phyloP scores from a whole-genome alignment of 2,797 vertebrate species.

The Fratercula arctica region DNA sequence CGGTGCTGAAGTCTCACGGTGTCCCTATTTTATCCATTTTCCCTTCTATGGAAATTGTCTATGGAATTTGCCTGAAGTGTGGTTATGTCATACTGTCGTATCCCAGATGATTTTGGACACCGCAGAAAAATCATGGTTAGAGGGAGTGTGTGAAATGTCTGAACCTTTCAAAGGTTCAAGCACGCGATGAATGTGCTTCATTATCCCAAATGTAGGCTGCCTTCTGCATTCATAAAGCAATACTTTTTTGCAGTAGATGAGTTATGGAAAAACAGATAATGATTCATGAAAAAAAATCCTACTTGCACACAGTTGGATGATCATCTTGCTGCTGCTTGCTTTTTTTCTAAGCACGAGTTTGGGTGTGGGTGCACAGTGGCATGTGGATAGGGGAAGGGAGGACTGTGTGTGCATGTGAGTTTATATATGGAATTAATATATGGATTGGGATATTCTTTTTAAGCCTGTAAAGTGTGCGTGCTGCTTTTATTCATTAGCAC shows the following conservation, averaged over 20 bases:
- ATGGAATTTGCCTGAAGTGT: neutral
- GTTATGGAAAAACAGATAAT: slow-evolving; percentile 64
- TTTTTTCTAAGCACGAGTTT: slow-evolving; percentile 48
- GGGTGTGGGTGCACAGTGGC: slow-evolving; percentile 44
- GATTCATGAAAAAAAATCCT: slow-evolving; percentile 48
- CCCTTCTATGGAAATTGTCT: slow-evolving; percentile 8
- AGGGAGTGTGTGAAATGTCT: slow-evolving; percentile 5
- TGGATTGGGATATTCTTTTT: slow-evolving; percentile 73
- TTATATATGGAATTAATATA: slow-evolving; percentile 71
- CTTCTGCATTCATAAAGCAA: slow-evolving; percentile 52
- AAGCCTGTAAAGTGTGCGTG: slow-evolving; percentile 66
- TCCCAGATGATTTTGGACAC: neutral
- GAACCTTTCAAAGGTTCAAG: slow-evolving; percentile 25
- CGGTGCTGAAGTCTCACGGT: neutral
- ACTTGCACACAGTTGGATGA: slow-evolving; percentile 48
- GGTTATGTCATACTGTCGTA: neutral
- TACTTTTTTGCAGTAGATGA: slow-evolving; percentile 34
- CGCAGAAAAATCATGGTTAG: neutral
- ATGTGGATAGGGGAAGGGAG: slow-evolving; percentile 41
- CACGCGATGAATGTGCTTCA: neutral
- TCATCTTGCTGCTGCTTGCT: slow-evolving; percentile 46
- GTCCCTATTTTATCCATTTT: neutral
- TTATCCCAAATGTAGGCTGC: slow-evolving; percentile 30
- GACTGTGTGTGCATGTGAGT: slow-evolving; percentile 46
- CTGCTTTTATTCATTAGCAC: slow-evolving; percentile 82